These are phyloP conservation scores for Iguana delicatissima DNA, from an alignment of 2,797 vertebrate species.

Conservation along the genomic window DNA sequence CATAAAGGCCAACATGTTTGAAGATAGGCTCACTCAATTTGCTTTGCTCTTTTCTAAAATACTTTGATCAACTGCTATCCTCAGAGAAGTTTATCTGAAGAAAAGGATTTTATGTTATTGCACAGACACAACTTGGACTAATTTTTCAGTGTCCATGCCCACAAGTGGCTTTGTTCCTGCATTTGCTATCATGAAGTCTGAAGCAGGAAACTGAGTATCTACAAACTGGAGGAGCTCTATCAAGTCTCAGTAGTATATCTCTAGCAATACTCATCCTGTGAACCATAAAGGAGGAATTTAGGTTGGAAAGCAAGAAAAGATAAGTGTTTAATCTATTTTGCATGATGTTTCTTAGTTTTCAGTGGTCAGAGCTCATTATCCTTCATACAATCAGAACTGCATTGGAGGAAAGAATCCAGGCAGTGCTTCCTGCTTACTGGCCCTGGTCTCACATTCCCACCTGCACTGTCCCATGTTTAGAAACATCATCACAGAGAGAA, in stretches of 20 bases:
- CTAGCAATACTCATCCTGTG: not conserved
- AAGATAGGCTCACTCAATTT: constrained; percentile 42
- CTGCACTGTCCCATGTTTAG: too few relatives aligned
- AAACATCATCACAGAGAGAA: too few relatives aligned
- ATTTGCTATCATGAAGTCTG: not conserved
- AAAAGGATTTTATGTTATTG: not conserved
- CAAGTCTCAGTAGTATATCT: not conserved
- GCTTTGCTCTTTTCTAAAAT: constrained; percentile 42
- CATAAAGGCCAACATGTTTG: constrained; percentile 53
- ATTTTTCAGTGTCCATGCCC: not conserved
- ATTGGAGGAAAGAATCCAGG: not conserved
- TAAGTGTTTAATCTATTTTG: too few relatives aligned
- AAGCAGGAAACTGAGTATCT: not conserved
- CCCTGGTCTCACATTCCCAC: not conserved
- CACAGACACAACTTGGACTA: not conserved
- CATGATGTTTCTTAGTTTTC: too few relatives aligned
- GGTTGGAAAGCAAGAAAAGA: too few relatives aligned
- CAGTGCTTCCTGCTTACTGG: too few relatives aligned
- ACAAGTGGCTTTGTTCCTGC: not conserved
- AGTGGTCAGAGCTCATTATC: too few relatives aligned
- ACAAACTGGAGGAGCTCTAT: not conserved
- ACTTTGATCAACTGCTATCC: constrained; percentile 26
- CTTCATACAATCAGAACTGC: not conserved
- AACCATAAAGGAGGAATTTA: not conserved
- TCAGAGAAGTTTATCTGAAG: not conserved